Conservation (phyloP, 2,113 vertebrate genomes). For the Cynoglossus semilaevis region DNA sequence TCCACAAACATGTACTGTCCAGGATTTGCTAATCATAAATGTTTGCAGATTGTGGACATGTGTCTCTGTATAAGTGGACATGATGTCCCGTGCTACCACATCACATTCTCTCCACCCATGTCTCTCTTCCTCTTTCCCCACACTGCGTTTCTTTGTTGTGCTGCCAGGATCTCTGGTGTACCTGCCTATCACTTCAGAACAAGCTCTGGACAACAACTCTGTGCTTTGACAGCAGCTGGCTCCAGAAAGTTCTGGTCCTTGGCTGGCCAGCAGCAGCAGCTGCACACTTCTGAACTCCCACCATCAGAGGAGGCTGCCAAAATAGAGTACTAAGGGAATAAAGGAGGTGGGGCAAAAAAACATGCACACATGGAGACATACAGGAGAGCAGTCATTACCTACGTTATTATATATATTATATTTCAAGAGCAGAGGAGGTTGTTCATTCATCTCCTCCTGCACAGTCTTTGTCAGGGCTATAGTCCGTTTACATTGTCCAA, state of each 20-base stretch:
- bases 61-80: slow-evolving; percentile 33
- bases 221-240: slow-evolving; percentile 67
- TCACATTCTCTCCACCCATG: slow-evolving; percentile 18
- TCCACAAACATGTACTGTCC: slow-evolving; percentile 7
- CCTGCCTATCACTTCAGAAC: slow-evolving; percentile 53
- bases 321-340: slow-evolving; percentile 48
- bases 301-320: slow-evolving; percentile 54
- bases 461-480: too few relatives aligned
- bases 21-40: slow-evolving; percentile 34
- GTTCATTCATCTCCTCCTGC: too few relatives aligned
- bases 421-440: too few relatives aligned
- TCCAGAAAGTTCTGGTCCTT: slow-evolving; percentile 32
- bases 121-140: slow-evolving; percentile 16
- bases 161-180: slow-evolving; percentile 56
- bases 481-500: too few relatives aligned
- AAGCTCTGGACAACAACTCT: slow-evolving; percentile 62
- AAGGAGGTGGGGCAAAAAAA: slow-evolving; percentile 45
- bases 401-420: too few relatives aligned
- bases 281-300: slow-evolving; percentile 51
- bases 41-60: slow-evolving; percentile 31
- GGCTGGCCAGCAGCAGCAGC: slow-evolving; percentile 52
- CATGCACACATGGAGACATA: slow-evolving; percentile 21
- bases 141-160: slow-evolving; percentile 30
- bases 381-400: slow-evolving; percentile 4
- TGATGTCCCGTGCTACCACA: slow-evolving; percentile 25